Evolutionary conservation across 2,888 invertebrate species (phyloP), one percentile per base, ranked within the genome.

Genomic region (Dendrolimus pini): DNA sequence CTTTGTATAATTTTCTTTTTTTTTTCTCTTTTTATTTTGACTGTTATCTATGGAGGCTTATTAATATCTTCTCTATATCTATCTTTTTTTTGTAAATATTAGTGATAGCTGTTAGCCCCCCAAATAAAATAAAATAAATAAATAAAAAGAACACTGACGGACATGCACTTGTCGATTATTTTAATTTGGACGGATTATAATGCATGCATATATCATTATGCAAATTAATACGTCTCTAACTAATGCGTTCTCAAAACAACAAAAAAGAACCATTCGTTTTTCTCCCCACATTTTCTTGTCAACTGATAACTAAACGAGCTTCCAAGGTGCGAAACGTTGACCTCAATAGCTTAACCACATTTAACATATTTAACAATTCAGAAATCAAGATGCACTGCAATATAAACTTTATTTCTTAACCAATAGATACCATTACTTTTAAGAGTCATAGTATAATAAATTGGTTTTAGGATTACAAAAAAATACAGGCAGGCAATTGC

Each of bases 301-400:
- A 68, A 71, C 75, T 75, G 85, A 85, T 85, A 85, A 83, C 69
- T 59, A 72, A 78, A 79, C 78, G 71, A 79, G 77, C 80, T 78
- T 78, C 74, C 79, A 85, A 87, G 85, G 85, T 86, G 85, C 80
- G 73, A 85, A 85, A 74, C 82, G 82, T 82, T 87, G 85, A 84
- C 85, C 87, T 74, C 80, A 82, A 83, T 84, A 76, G 60, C 63
- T 60, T 59, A 59, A 41, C 57, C 57, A 58, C 66, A 41, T 56
- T 60, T 61, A 7, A 41, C 54, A 56, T 59, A 57, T 41, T 10
- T 8, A 12, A 47, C 47, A 1, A 47, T 47, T 47, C 47, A 47
- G 6, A 30, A 7, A 9, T 3, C 47, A 47, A 8, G 12, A 6
- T 30, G 9, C 8, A 10, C 2, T 14, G 10, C 59, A 7, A 74